Evolutionary conservation across 2,113 vertebrate genomes (phyloP).

Genomic region (Embiotoca jacksoni): DNA sequence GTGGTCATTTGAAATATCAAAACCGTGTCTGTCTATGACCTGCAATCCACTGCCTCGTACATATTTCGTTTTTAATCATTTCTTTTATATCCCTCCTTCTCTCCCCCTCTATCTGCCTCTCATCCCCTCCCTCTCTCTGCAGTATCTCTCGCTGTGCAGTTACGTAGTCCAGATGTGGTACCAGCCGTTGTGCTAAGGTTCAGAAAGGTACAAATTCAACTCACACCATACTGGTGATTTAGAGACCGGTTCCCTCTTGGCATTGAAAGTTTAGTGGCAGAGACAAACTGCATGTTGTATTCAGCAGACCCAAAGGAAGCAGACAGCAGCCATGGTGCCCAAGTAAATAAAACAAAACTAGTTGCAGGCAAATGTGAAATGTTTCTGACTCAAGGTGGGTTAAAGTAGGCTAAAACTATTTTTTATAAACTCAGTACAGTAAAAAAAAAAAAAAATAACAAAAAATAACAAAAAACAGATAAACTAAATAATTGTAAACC

Average conservation of each 20-base stretch:
- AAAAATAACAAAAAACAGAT: background rate
- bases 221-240: conserved; percentile 39
- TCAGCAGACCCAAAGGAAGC: conserved; percentile 15
- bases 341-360: background rate
- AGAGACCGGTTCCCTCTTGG: conserved; percentile 19
- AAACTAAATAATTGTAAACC: too few relatives aligned
- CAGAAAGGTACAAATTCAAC: conserved; percentile 54
- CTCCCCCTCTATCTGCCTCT: background rate
- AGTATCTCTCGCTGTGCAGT: conserved; percentile 2
- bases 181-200: conserved; percentile 23
- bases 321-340: background rate
- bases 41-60: background rate
- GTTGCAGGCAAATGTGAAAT: background rate
- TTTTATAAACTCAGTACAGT: background rate
- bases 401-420: background rate
- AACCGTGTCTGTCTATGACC: conserved; percentile 5
- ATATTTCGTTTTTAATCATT: conserved; percentile 10
- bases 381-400: conserved; percentile 2
- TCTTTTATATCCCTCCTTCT: background rate
- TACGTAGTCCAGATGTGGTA: conserved; percentile 60
- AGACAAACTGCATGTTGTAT: conserved; percentile 14
- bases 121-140: background rate
- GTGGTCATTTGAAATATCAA: conserved; percentile 32
- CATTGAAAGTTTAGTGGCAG: conserved; percentile 2
- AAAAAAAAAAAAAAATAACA: background rate